Conservation (phyloP, 1,140 invertebrate species). For the Pantala flavescens region DNA sequence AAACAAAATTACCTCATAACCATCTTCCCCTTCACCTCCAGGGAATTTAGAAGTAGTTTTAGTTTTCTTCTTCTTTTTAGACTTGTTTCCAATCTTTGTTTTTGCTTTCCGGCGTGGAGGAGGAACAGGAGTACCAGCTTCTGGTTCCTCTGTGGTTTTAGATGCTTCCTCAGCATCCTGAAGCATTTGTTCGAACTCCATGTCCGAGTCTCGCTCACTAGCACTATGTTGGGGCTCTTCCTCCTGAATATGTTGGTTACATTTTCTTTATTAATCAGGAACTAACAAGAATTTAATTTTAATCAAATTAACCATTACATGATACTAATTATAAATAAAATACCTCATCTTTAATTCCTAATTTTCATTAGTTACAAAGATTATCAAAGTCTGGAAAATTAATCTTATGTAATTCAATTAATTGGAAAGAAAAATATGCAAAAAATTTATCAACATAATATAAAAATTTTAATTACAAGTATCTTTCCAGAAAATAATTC, state of each 20-base stretch:
- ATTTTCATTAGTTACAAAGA: too few species aligned
- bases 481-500: too few species aligned
- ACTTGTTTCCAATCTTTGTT: slow-evolving; percentile 84
- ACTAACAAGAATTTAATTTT: background rate
- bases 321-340: too few species aligned
- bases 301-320: slow-evolving; percentile 7
- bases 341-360: too few species aligned
- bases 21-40: slow-evolving; percentile 66
- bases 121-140: slow-evolving; percentile 32
- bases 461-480: too few species aligned
- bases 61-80: slow-evolving; percentile 83
- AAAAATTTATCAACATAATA: too few species aligned
- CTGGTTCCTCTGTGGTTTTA: slow-evolving; percentile 36
- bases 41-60: slow-evolving; percentile 77
- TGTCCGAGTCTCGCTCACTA: slow-evolving; percentile 79
- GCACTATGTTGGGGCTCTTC: slow-evolving; percentile 60
- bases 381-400: too few species aligned
- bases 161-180: slow-evolving; percentile 74
- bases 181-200: slow-evolving; percentile 90
- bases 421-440: too few species aligned
- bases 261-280: slow-evolving; percentile 12
- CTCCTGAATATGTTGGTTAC: slow-evolving; percentile 39
- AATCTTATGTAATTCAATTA: too few species aligned
- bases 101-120: slow-evolving; percentile 70
- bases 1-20: slow-evolving; percentile 52